Evolutionary conservation across 2,888 invertebrate species (phyloP), one percentile per base, ranked within the genome.

Genomic region (Drosophila meridiana): DNA sequence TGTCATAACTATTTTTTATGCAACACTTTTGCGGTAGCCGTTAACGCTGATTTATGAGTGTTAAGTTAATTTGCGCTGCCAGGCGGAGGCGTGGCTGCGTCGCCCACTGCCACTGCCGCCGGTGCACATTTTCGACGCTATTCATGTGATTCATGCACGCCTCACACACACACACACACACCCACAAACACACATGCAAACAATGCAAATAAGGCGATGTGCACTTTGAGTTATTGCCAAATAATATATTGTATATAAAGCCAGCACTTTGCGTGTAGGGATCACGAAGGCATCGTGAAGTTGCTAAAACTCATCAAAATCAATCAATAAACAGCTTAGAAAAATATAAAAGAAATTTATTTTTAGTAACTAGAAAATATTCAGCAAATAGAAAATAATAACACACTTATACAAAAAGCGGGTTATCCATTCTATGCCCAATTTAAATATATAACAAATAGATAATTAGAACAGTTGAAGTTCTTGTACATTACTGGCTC

Each of bases 1-100:
- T 63, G 65, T 77, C 79, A 72, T 81, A 82, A 85, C 88, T 73
- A 86, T 73, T 86, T 85, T 88, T 85, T 88, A 82, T 86, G 84
- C 70, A 86, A 75, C 87, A 69, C 82, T 83, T 82, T 83, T 86
- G 85, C 82, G 85, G 88, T 78, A 52, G 82, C 88, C 73, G 84
- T 78, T 84, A 87, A 85, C 89, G 75, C 78, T 87, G 87, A 87
- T 87, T 87, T 87, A 87, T 87, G 85, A 74, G 85, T 85, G 89
- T 87, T 87, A 79, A 89, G 89, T 87, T 87, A 87, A 87, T 87
- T 87, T 89, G 87, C 69, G 75, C 78, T 76, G 74, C 76, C 74
- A 71, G 60, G 62, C 28, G 14, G 52, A 60, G 57, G 62, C 62
- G 52, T 65, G 58, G 56, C 61, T 9, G 57, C 59, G 57, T 56